phyloP scores from a whole-genome alignment of 1,140 invertebrate genomes.

The Drosophila serrata region DNA sequence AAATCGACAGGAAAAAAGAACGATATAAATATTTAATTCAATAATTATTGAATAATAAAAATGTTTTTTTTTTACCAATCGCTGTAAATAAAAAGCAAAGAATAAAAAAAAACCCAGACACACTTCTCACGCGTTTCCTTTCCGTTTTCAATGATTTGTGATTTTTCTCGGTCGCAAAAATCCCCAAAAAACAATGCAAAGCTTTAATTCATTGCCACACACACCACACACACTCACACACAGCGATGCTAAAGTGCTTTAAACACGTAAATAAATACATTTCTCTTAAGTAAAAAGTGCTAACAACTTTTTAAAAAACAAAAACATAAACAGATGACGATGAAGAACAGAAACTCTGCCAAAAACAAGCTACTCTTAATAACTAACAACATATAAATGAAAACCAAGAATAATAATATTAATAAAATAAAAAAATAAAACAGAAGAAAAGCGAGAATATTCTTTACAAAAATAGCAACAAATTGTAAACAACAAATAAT shows the following conservation, averaged over 20 bases:
- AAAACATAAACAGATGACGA: conserved; percentile 6
- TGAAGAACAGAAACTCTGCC: conserved; percentile 57
- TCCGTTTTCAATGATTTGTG: conserved; percentile 5
- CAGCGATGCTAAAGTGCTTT: conserved; percentile 49
- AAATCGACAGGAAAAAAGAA: conserved; percentile 7
- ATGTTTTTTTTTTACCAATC: conserved; percentile 42
- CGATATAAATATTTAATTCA: conserved; percentile 18
- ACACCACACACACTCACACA: conserved; percentile 11
- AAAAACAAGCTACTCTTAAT: conserved; percentile 50
- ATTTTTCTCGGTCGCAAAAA: conserved; percentile 12
- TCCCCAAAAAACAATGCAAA: conserved; percentile 37
- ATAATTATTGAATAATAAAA: conserved; percentile 48
- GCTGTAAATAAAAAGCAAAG: conserved; percentile 72
- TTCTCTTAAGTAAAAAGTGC: conserved; percentile 31
- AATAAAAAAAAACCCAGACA: conserved; percentile 25
- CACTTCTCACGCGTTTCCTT: conserved; percentile 7
- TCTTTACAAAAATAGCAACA: conserved; percentile 65
- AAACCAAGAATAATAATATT: conserved; percentile 18
- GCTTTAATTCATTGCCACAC: conserved; percentile 48
- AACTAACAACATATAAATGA: conserved; percentile 29
- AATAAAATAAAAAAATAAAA: too few species aligned
- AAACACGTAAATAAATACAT: conserved; percentile 25
- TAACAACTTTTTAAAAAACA: conserved; percentile 28
- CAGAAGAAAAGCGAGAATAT: conserved; percentile 16
- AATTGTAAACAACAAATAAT: conserved; percentile 58